Percentiles rank a stretch among this genome's conserved stretches.
These are phyloP conservation scores for Bombus turneri DNA, from an alignment of 1,140 invertebrate species.

Conservation along the genomic window DNA sequence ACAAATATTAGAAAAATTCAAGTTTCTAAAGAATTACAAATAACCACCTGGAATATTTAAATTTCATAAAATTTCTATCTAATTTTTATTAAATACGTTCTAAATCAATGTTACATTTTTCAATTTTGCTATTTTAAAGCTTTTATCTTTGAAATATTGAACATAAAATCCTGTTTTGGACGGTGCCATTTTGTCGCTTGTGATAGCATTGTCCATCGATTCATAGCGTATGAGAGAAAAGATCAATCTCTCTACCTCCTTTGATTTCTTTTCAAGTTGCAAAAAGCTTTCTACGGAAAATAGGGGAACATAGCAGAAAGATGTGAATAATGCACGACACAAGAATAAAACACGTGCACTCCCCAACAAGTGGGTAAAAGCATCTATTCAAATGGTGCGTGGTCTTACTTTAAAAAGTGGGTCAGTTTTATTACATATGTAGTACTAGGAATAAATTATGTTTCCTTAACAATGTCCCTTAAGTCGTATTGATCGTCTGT, in stretches of 20 bases:
- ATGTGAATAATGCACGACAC: constrained; percentile 55
- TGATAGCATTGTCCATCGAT: constrained; percentile 51
- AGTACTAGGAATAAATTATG: background rate
- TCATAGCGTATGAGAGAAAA: constrained; percentile 44
- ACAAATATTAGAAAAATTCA: background rate
- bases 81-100: background rate
- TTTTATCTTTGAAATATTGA: background rate
- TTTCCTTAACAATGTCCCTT: constrained; percentile 1
- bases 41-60: background rate
- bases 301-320: constrained; percentile 35
- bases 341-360: constrained; percentile 61
- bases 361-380: constrained; percentile 73
- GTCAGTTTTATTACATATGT: constrained; percentile 76
- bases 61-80: background rate
- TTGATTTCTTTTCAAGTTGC: constrained; percentile 54
- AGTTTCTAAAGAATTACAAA: background rate
- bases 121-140: background rate
- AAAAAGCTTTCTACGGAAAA: constrained; percentile 64
- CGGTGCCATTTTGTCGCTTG: constrained; percentile 40
- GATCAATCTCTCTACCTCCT: constrained; percentile 58
- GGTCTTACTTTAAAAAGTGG: constrained; percentile 73
- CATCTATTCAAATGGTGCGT: constrained; percentile 60
- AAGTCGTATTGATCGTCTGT: constrained; percentile 1
- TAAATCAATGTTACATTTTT: background rate
- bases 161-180: background rate